These are phyloP conservation scores for Spodoptera litura DNA, from an alignment of 1,140 invertebrate genomes.

Conservation along the genomic window DNA sequence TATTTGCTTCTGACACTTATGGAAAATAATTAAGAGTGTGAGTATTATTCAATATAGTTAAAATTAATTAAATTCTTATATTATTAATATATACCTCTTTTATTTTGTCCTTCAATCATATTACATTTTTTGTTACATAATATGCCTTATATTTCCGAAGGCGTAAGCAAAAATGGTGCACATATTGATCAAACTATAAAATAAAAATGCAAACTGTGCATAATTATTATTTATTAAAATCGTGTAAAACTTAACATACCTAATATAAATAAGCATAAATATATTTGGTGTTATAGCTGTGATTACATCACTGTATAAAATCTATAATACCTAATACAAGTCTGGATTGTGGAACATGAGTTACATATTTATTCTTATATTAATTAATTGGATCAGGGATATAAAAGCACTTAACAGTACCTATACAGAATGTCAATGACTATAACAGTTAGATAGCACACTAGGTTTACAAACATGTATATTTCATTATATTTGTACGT, in stretches of 20 bases:
- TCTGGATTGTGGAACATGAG: not conserved
- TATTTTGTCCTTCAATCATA: not conserved
- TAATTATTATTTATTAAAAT: constrained; percentile 54
- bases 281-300: constrained; percentile 57
- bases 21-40: constrained; percentile 47
- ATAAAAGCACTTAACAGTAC: no score
- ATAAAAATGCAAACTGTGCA: constrained; percentile 20
- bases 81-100: constrained; percentile 29
- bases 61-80: constrained; percentile 56
- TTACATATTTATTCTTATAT: constrained; percentile 11
- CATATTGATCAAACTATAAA: not conserved
- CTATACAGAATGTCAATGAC: not conserved
- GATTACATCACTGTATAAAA: constrained; percentile 55
- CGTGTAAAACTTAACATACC: constrained; percentile 56
- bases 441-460: not conserved
- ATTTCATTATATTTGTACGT: not conserved
- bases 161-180: no score
- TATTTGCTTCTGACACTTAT: constrained; percentile 50
- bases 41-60: constrained; percentile 51
- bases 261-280: constrained; percentile 47
- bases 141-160: no score
- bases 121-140: no score
- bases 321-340: not conserved
- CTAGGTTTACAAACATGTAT: not conserved
- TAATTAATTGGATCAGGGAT: no score